Evolutionary conservation across 2,113 vertebrate genomes (phyloP).

Genomic region (Phyllostomus discolor): DNA sequence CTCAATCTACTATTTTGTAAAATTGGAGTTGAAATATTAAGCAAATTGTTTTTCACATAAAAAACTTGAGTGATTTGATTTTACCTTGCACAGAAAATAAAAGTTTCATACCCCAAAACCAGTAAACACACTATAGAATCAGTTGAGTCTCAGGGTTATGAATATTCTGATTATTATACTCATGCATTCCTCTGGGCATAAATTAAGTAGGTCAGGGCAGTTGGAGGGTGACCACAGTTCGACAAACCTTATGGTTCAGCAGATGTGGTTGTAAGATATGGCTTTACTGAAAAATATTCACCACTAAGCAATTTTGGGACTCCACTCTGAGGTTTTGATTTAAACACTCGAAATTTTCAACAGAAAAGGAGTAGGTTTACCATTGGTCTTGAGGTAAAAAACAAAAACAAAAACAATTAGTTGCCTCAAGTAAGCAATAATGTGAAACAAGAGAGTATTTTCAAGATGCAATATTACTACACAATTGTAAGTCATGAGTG

Average conservation of each 20-base stretch:
- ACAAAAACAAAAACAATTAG: slow-evolving; percentile 10
- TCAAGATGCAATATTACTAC: background rate
- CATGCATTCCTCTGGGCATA: slow-evolving; percentile 33
- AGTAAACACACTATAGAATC: background rate
- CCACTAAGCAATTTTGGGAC: slow-evolving; percentile 46
- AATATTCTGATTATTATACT: slow-evolving; percentile 4
- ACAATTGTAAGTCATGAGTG: slow-evolving; percentile 1
- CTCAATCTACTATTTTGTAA: background rate
- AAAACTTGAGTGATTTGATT: slow-evolving; percentile 27
- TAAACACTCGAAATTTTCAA: slow-evolving; percentile 38
- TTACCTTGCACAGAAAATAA: background rate
- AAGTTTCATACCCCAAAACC: background rate
- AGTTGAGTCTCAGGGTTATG: background rate
- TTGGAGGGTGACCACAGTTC: slow-evolving; percentile 31
- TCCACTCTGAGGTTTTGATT: slow-evolving; percentile 44
- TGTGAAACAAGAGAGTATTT: background rate
- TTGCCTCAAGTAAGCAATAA: slow-evolving; percentile 16
- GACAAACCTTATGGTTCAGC: slow-evolving; percentile 47
- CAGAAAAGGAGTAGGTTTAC: slow-evolving; percentile 13
- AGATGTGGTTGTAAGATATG: slow-evolving; percentile 58
- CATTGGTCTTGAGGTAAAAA: background rate
- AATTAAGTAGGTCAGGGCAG: slow-evolving; percentile 24
- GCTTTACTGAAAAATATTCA: slow-evolving; percentile 47
- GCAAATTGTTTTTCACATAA: slow-evolving; percentile 1
- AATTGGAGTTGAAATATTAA: background rate